Evolutionary conservation across 2,113 vertebrate genomes (phyloP).

Genomic region (Rhynchomys soricoides): DNA sequence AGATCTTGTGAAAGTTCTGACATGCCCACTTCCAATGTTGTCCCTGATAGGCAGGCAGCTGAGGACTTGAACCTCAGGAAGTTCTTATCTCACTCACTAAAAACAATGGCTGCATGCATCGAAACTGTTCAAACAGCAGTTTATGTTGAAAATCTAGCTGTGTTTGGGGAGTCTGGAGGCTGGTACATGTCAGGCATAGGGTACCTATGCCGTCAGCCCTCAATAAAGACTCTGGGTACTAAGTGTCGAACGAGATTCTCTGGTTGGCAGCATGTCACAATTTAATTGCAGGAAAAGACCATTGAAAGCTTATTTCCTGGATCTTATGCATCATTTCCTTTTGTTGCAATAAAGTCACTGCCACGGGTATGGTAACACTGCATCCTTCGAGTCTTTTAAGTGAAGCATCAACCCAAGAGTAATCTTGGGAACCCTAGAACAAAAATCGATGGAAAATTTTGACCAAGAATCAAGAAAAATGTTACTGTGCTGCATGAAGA

Average conservation of each 20-base stretch:
- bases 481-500: constrained; percentile 42
- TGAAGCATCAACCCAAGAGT: constrained; percentile 14
- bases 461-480: constrained; percentile 35
- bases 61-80: constrained; percentile 33
- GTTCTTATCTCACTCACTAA: not conserved
- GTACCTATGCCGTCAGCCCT: not conserved
- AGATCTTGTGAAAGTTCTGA: constrained; percentile 14
- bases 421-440: constrained; percentile 30
- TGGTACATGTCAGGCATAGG: not conserved
- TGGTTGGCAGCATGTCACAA: constrained; percentile 29
- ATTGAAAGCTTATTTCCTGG: constrained; percentile 10
- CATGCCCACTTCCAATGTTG: constrained; percentile 27
- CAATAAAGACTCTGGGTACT: not conserved
- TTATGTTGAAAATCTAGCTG: constrained; percentile 42
- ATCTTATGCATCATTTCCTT: not conserved
- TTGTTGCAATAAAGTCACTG: constrained; percentile 38
- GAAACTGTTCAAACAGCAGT: constrained; percentile 36
- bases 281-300: constrained; percentile 10
- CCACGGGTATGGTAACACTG: not conserved
- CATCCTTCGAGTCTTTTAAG: constrained; percentile 8
- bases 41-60: constrained; percentile 8
- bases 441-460: constrained; percentile 56
- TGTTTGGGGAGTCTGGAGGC: constrained; percentile 28
- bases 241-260: constrained; percentile 15
- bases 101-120: constrained; percentile 23